Base-by-base conservation (phyloP, 2,113 vertebrate genomes). In the Coregonus clupeaformis region DNA sequence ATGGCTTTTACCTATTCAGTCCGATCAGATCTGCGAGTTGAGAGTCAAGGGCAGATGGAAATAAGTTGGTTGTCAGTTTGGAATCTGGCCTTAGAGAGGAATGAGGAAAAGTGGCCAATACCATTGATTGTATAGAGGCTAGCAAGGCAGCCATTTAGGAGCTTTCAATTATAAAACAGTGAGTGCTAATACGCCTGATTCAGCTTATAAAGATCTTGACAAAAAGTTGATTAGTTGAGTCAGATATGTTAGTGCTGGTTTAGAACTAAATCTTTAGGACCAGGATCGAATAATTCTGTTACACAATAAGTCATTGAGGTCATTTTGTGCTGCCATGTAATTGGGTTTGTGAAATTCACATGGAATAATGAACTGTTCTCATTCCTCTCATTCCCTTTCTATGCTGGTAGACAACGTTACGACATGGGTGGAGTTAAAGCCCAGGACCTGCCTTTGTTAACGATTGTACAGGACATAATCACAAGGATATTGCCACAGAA, bases 1-100 rank as follows among this genome's bases (percentile, higher is more conserved):
- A 60, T 60, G n/a, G n/a, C n/a, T 60, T 60, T 60, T 20, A 22
- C n/a, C 7, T 22, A 71, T 65, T 16, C 84, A 99, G 97, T 9
- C 57, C 57, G 97, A 99, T 18, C n/a, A 60, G n/a, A 22, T 22
- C 20, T 60, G 57, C 20, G 7, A n/a, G n/a, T 22, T 60, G 13
- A n/a, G 6, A 60, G 57, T 60, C 57, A 60, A n/a, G n/a, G 57
- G 57, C 6, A 60, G 57, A 60, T 60, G 57, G 57, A 22, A 22
- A 6, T 14, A 22, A 60, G 57, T 11, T 60, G 18, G n/a, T 60
- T n/a, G 18, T 60, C 57, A 60, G 18, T 60, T 60, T 60, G n/a
- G n/a, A 22, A 60, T 60, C 57, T 22, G n/a, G 57, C n/a, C 57
- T 7, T 60, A 60, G 57, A 22, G 20, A 60, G 20, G 57, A 60